These are phyloP conservation scores for Cerceris ruficornis DNA, from an alignment of 2,888 invertebrate species.

Conservation along the genomic window DNA sequence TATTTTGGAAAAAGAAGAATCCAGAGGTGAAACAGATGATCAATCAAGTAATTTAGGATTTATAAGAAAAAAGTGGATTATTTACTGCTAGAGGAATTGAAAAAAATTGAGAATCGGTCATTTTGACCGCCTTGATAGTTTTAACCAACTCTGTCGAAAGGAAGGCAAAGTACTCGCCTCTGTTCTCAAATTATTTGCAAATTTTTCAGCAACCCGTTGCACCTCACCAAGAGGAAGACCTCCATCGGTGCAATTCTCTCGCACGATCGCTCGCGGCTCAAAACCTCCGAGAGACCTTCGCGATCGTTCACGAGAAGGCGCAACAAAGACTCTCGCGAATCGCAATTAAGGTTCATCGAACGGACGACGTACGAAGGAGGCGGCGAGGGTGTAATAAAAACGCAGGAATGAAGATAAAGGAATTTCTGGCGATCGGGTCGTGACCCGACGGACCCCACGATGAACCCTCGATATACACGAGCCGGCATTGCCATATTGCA, in stretches of 20 bases:
- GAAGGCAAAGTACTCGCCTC: too few relatives aligned
- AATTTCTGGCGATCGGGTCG: conserved; percentile 67
- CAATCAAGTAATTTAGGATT: too few relatives aligned
- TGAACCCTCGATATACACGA: conserved; percentile 57
- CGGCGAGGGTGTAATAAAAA: conserved; percentile 63
- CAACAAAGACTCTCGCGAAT: conserved; percentile 47
- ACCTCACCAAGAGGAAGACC: too few relatives aligned
- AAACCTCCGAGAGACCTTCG: conserved; percentile 23
- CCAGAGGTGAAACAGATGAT: too few relatives aligned
- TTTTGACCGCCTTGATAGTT: too few relatives aligned
- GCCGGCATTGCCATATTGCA: conserved; percentile 52
- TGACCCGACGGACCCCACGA: conserved; percentile 52
- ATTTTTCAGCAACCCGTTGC: too few relatives aligned
- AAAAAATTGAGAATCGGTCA: too few relatives aligned
- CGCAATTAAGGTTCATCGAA: conserved; percentile 59
- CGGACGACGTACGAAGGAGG: conserved; percentile 40
- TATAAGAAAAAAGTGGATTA: too few relatives aligned
- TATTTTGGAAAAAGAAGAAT: too few relatives aligned
- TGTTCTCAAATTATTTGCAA: too few relatives aligned
- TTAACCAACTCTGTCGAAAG: too few relatives aligned
- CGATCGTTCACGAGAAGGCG: conserved; percentile 39
- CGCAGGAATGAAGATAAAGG: conserved; percentile 63
- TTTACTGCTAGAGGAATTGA: too few relatives aligned
- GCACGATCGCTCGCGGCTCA: conserved; percentile 22
- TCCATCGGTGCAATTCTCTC: neutral